These are phyloP conservation scores for Conus canariensis DNA, from an alignment of 2,888 invertebrate species.

Conservation along the genomic window DNA sequence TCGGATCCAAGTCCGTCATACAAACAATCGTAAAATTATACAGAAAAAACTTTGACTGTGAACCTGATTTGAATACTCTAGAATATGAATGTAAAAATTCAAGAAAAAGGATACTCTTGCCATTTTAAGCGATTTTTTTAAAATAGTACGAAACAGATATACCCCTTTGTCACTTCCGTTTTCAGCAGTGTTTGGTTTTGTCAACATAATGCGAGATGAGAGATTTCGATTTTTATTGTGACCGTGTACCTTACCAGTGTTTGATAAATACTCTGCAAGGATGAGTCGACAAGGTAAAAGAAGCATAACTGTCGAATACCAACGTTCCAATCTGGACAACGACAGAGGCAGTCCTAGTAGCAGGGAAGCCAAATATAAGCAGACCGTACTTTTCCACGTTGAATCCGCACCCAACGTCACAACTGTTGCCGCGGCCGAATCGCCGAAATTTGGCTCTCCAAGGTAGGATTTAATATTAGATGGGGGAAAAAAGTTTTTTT, in stretches of 20 bases:
- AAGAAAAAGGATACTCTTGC: no score
- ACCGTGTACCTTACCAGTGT: background rate
- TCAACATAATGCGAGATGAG: conserved; percentile 34
- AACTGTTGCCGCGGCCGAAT: conserved; percentile 18
- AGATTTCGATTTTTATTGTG: conserved; percentile 23
- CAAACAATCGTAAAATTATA: no score
- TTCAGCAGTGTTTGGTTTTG: conserved; percentile 21
- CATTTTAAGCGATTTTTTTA: no score
- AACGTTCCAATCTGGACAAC: conserved; percentile 21
- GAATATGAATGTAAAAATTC: no score
- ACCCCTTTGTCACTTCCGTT: conserved; percentile 13
- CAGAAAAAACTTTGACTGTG: no score
- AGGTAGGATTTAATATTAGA: background rate
- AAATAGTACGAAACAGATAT: conserved; percentile 11
- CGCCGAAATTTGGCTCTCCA: conserved; percentile 8
- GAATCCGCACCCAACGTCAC: conserved; percentile 18
- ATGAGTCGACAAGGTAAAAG: conserved; percentile 39
- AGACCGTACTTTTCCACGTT: conserved; percentile 38
- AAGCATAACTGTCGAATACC: conserved; percentile 38
- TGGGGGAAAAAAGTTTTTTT: no score
- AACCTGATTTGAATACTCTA: no score
- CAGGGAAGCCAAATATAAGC: conserved; percentile 38
- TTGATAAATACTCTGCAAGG: background rate
- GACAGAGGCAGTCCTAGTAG: conserved; percentile 27
- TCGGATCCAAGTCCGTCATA: background rate